These are phyloP conservation scores for Scarus forsteni DNA, from an alignment of 2,797 vertebrate species.

Conservation along the genomic window DNA sequence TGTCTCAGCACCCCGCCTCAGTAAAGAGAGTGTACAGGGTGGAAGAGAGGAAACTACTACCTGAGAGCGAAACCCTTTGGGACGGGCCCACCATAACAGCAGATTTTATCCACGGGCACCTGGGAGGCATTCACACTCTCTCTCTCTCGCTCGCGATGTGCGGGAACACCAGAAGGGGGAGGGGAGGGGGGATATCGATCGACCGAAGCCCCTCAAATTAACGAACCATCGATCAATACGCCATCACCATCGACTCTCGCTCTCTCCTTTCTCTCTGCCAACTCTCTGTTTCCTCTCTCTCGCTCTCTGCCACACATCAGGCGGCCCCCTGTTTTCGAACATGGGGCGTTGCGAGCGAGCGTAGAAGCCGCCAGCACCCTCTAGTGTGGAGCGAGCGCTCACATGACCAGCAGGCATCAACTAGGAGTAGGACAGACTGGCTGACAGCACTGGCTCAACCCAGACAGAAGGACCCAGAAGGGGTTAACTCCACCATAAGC, in stretches of 20 bases:
- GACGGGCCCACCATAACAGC: conserved; percentile 91
- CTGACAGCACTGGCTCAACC: conserved; percentile 96
- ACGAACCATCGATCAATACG: conserved; percentile 86
- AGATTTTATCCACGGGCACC: conserved; percentile 94
- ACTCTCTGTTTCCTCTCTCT: conserved; percentile 82
- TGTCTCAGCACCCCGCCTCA: conserved; percentile 79
- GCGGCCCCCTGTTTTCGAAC: conserved; percentile 55
- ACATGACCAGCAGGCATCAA: conserved; percentile 85
- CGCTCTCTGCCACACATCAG: conserved; percentile 79
- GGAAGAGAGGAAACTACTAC: conserved; percentile 92
- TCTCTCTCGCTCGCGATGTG: conserved; percentile 73
- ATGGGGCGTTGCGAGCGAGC: conserved; percentile 74
- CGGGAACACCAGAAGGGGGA: conserved; percentile 77
- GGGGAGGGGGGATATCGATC: conserved; percentile 79
- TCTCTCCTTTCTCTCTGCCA: conserved; percentile 84
- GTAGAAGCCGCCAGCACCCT: conserved; percentile 79
- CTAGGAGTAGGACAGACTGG: conserved; percentile 92
- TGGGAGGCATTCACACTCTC: conserved; percentile 81
- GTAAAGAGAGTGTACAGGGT: conserved; percentile 93
- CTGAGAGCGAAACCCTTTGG: conserved; percentile 89
- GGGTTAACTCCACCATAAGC: conserved; percentile 99
- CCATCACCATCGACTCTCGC: conserved; percentile 81
- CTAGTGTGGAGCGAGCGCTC: conserved; percentile 82
- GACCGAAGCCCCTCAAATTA: conserved; percentile 86
- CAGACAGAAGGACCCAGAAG: conserved; percentile 99